Percentiles rank a stretch among this genome's conserved stretches.
Evolutionary conservation across 2,113 vertebrate species (phyloP).

Genomic region (Jaculus jaculus): DNA sequence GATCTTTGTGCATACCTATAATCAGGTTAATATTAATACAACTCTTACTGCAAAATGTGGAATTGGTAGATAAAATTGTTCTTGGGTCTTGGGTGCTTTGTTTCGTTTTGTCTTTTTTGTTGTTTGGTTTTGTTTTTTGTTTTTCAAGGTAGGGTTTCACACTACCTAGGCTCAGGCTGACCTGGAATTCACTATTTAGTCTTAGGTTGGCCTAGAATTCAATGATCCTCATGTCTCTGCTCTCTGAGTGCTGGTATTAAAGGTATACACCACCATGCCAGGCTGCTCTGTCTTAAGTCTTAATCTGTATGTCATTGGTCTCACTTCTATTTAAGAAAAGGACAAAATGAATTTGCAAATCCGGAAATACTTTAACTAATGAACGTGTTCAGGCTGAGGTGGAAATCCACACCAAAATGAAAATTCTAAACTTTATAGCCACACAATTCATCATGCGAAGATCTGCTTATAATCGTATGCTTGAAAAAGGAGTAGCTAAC

Average conservation of each 20-base stretch:
- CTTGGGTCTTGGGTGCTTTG: neutral
- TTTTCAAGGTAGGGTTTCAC: no score
- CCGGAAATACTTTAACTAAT: neutral
- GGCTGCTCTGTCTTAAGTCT: neutral
- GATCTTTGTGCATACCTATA: neutral
- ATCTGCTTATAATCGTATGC: neutral
- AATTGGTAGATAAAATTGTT: neutral
- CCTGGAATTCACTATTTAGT: no score
- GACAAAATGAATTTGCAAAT: neutral
- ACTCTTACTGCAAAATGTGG: neutral
- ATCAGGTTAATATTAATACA: constrained; percentile 4
- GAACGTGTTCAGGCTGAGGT: neutral
- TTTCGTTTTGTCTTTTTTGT: no score
- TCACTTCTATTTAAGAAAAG: neutral
- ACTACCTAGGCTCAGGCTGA: no score
- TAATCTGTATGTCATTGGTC: neutral
- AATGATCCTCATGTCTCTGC: no score
- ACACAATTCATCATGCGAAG: neutral
- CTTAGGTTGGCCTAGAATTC: no score
- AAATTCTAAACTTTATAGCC: neutral
- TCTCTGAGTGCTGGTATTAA: no score
- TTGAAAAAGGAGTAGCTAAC: neutral
- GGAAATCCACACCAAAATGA: neutral
- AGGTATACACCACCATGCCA: no score
- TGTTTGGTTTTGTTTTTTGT: no score